A percentile compares a stretch with the other conserved stretches of the same genome.
Evolutionary conservation across 35 echinoderm and acorn worm species (phyloP).

Genomic region (Eucidaris tribuloides): DNA sequence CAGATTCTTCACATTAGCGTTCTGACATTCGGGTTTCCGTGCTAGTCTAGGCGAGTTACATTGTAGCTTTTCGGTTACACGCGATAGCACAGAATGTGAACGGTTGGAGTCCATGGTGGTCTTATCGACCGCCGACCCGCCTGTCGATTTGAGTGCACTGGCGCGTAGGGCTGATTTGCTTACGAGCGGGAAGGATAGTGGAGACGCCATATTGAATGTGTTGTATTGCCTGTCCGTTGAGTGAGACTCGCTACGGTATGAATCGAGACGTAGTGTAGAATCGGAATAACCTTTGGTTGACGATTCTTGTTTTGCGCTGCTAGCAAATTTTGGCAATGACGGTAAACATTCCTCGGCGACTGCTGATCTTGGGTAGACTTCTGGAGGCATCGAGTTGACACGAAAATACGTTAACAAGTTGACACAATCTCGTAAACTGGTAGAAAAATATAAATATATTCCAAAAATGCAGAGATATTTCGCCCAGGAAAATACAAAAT

Average conservation of each 20-base stretch:
- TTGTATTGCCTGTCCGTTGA: neutral
- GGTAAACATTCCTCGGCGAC: neutral
- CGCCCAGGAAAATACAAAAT: too few relatives aligned
- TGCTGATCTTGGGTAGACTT: neutral
- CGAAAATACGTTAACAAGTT: too few relatives aligned
- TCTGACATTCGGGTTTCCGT: neutral
- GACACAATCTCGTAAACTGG: too few relatives aligned
- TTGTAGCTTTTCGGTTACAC: neutral
- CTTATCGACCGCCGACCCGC: neutral
- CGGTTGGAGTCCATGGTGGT: neutral
- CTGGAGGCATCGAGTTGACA: neutral
- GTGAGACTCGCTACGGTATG: too few relatives aligned
- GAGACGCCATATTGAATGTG: neutral
- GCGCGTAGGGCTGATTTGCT: neutral
- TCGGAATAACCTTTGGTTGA: neutral
- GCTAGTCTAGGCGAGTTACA: neutral
- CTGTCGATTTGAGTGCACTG: slow-evolving; percentile 1
- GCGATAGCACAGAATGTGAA: neutral
- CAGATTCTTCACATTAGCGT: neutral
- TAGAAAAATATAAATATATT: too few relatives aligned
- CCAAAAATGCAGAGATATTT: too few relatives aligned
- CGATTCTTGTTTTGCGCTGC: neutral
- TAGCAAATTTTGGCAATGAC: neutral
- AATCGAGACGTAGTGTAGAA: neutral
- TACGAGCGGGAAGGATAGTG: neutral